These are phyloP conservation scores for Oncorhynchus kisutch DNA, from an alignment of 2,113 vertebrate genomes.

Conservation along the genomic window DNA sequence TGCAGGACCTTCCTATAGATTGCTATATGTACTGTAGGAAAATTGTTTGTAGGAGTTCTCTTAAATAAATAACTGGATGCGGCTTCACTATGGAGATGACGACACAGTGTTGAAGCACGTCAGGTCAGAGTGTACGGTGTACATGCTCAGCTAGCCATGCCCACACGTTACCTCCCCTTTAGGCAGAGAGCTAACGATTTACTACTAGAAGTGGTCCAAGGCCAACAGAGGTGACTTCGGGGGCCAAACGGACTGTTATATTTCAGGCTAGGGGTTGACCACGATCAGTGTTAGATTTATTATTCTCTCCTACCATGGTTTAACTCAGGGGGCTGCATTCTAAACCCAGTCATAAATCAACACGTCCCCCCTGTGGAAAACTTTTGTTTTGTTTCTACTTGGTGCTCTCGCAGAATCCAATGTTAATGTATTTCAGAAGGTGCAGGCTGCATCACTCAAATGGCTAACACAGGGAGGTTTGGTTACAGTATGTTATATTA, in stretches of 20 bases:
- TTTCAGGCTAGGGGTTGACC: constrained; percentile 53
- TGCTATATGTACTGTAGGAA: background rate
- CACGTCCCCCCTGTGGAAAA: constrained; percentile 32
- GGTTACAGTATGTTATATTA: background rate
- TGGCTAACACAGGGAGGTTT: background rate
- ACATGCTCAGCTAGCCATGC: constrained; percentile 28
- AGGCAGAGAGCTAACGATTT: constrained; percentile 56
- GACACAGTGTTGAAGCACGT: constrained; percentile 3
- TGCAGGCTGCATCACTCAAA: constrained; percentile 10
- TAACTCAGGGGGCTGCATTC: constrained; percentile 61
- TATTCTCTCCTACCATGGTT: constrained; percentile 52
- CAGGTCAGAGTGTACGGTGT: constrained; percentile 20
- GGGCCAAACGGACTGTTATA: constrained; percentile 53
- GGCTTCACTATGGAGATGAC: background rate
- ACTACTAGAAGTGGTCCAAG: constrained; percentile 44
- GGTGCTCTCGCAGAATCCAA: constrained; percentile 36
- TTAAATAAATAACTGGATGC: constrained; percentile 4
- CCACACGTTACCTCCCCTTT: constrained; percentile 27
- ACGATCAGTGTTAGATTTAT: constrained; percentile 67
- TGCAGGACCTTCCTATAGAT: too few relatives aligned
- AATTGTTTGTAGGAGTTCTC: background rate
- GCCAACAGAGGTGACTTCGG: constrained; percentile 54
- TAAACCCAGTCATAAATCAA: constrained; percentile 70
- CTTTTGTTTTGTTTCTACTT: constrained; percentile 40
- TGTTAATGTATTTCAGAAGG: constrained; percentile 54